Base-by-base conservation (phyloP, 2,888 invertebrate species). In the Elysia crispata region DNA sequence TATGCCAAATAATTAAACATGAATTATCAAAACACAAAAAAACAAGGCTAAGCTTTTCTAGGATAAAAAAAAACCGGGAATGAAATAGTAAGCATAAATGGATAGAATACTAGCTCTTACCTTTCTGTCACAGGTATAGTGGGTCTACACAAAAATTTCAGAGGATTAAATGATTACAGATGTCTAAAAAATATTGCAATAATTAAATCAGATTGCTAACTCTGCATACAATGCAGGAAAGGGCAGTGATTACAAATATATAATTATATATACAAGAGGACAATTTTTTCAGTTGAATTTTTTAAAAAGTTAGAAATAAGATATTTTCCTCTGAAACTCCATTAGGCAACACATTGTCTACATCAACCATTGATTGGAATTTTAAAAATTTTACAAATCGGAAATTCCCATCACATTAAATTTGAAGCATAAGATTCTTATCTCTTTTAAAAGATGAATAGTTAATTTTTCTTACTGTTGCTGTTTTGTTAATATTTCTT, bases 121-220 rank as follows among this genome's bases (percentile, higher is more conserved):
- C 78, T 78, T 50, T 41, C 31, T n/a, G 3, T 78, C 72, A 78
- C 72, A 72, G 30, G 78, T 72, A 30, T 62, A 72, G 57, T 6
- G 31, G 23, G 72, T 78, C 78, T 78, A 50, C 54, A 64, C 64
- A 78, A 70, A 64, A 78, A 25, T 49, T 28, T 20, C 18, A 30
- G 31, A 25, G n/a, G 20, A 72, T 41, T 3, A 41, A 41, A 41
- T 23, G 25, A 15, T 60, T 60, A 25, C 60, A 25, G 3, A 60
- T 5, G 60, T 6, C n/a, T n/a, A 25, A 60, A 25, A 60, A 5
- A 25, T 5, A 60, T 13, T 60, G 3, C 60, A 60, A 8, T 23
- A 15, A 60, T 6, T 23, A 60, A 25, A 60, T 60, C 25, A 25
- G 60, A 25, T 60, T 60, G 3, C 25, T 60, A 23, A 8, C 15